Conservation (phyloP, 2,113 vertebrate species). For the Morone chrysops region DNA sequence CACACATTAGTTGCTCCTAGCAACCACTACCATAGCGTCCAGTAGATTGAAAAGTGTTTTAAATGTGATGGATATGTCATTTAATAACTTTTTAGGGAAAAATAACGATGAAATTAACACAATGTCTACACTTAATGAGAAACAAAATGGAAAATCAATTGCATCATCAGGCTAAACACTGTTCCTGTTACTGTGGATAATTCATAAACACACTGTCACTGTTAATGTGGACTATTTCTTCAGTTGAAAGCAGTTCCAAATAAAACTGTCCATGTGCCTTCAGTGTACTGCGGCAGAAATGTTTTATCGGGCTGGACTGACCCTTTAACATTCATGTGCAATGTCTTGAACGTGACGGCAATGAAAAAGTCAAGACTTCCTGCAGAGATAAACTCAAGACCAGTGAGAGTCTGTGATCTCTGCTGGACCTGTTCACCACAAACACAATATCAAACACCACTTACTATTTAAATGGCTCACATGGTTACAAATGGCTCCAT, state of each 20-base stretch:
- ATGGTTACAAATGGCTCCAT: slow-evolving; percentile 24
- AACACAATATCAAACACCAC: neutral
- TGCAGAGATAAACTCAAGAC: neutral
- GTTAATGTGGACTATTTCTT: neutral
- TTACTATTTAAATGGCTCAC: slow-evolving; percentile 3
- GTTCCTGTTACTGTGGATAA: neutral
- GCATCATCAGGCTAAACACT: neutral
- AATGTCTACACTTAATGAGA: neutral
- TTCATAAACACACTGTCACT: neutral
- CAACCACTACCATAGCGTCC: too few relatives aligned
- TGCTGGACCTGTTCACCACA: neutral
- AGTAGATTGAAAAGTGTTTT: too few relatives aligned
- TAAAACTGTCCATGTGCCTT: neutral
- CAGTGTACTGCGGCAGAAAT: neutral
- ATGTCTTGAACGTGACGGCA: neutral
- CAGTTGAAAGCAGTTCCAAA: neutral
- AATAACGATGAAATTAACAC: neutral
- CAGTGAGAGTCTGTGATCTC: neutral
- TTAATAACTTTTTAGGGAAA: neutral
- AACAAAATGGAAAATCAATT: neutral
- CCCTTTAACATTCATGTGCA: neutral
- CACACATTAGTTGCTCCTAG: too few relatives aligned
- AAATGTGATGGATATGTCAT: neutral
- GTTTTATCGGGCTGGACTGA: neutral
- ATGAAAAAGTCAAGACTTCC: neutral